Percentiles rank a stretch among this genome's conserved stretches.
These are phyloP conservation scores for Uria lomvia DNA, from an alignment of 2,113 vertebrate species.

Conservation along the genomic window DNA sequence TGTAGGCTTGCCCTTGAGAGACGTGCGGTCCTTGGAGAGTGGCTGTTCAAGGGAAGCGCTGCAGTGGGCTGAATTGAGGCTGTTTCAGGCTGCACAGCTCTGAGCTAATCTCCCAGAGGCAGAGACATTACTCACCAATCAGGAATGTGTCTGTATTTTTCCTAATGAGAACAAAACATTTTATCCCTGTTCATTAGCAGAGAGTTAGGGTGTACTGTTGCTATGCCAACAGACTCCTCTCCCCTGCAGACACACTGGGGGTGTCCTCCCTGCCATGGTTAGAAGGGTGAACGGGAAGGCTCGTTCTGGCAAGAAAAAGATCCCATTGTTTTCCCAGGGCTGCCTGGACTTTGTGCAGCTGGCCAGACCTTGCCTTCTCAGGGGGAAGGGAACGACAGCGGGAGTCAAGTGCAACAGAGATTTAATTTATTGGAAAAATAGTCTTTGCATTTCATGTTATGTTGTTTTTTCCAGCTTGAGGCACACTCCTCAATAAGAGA, in stretches of 20 bases:
- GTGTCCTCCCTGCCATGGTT: conserved; percentile 43
- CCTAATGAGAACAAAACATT: conserved; percentile 75
- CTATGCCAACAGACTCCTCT: conserved; percentile 69
- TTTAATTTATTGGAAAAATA: conserved; percentile 48
- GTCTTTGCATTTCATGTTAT: conserved; percentile 52
- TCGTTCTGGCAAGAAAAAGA: conserved; percentile 49
- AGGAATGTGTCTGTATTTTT: conserved; percentile 74
- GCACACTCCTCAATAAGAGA: conserved; percentile 45
- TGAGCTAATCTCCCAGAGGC: conserved; percentile 63
- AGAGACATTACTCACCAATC: conserved; percentile 74
- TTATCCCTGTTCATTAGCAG: conserved; percentile 68
- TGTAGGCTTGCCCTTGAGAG: conserved; percentile 7
- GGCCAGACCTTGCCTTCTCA: conserved; percentile 26
- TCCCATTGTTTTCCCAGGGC: conserved; percentile 47
- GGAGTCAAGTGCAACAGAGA: conserved; percentile 53
- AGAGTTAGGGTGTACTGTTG: conserved; percentile 64
- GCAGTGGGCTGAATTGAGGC: conserved; percentile 51
- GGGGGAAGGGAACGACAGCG: conserved; percentile 17
- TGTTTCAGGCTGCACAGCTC: conserved; percentile 59
- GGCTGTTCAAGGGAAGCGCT: conserved; percentile 26
- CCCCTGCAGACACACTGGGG: conserved; percentile 39
- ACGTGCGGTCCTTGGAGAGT: neutral
- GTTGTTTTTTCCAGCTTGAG: conserved; percentile 65
- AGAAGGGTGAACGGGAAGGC: conserved; percentile 50
- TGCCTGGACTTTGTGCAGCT: conserved; percentile 50